Evolutionary conservation across 2,113 vertebrate species (phyloP), one percentile per base, ranked within the genome.

Genomic region (Nasalis larvatus): DNA sequence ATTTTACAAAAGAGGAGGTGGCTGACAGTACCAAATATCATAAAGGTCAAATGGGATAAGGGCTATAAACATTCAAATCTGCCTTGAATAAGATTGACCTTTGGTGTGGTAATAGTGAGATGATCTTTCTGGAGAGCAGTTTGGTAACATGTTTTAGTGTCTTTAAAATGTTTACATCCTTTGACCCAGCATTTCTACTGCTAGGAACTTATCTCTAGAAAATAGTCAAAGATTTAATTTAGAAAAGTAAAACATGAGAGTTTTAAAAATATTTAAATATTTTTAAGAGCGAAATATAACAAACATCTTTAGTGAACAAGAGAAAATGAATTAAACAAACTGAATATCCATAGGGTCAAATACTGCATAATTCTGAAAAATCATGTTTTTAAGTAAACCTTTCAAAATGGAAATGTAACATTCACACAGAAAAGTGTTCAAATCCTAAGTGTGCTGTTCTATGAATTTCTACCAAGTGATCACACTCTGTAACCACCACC

Each of bases 71-170:
- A 58, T 60, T 77, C 86, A 86, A 45, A 20, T 77, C 68, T 54
- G 8, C 37, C 91, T 95, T 69, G 80, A 86, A 58, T 73, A 52
- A 88, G 68, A 83, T 0, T 93, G 83, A 95, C 40, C 92, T 97
- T 95, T 18, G 35, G 1, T 78, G 20, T 56, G 91, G 47, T 77
- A 82, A 93, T 6, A 35, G 20, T 63, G 60, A 95, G 63, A 52
- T 25, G 27, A 47, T 63, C 78, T 97, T 89, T 66, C 40, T 49
- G 16, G 40, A 89, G 35, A 14, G 45, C 42, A 74, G 47, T 52
- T 37, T 47, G 63, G 40, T 60, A 84, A 16, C 21, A 42, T 58
- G 37, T 54, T 32, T 82, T 77, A 23, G 13, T 58, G 18, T 49
- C 32, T 66, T 68, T 93, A 52, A 95, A 86, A 77, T 20, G 20